Percentiles rank a stretch among this genome's conserved stretches.
Evolutionary conservation across 2,113 vertebrate genomes (phyloP).

Genomic region (Gallinago paraguaiae): DNA sequence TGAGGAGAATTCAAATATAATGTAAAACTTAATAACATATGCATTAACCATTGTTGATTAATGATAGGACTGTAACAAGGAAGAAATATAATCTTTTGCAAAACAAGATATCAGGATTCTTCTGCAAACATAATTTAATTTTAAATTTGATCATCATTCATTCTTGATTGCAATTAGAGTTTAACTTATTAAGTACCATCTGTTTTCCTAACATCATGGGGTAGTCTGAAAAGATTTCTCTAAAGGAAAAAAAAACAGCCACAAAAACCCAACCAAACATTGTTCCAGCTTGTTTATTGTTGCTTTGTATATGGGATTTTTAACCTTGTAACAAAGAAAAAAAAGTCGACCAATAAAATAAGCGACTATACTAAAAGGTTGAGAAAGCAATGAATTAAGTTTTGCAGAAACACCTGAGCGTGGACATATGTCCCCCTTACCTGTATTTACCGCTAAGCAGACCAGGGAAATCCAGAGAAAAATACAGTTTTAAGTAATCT

Average conservation of each 20-base stretch:
- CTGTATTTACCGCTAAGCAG: neutral
- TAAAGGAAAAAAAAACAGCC: neutral
- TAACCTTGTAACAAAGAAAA: constrained; percentile 54
- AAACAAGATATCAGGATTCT: constrained; percentile 61
- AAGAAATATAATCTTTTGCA: constrained; percentile 43
- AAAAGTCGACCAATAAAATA: constrained; percentile 10
- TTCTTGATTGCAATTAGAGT: constrained; percentile 56
- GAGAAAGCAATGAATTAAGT: constrained; percentile 1
- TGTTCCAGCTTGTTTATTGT: constrained; percentile 39
- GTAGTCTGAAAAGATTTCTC: constrained; percentile 57
- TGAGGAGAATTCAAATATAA: neutral
- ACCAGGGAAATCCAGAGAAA: neutral
- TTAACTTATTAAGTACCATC: constrained; percentile 68
- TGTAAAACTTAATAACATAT: neutral
- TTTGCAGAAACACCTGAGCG: neutral
- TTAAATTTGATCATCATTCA: constrained; percentile 71
- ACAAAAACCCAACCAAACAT: neutral
- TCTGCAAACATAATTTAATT: constrained; percentile 68
- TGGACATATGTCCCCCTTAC: neutral
- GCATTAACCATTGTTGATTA: constrained; percentile 35
- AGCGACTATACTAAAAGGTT: neutral
- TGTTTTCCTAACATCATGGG: constrained; percentile 60
- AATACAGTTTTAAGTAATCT: neutral
- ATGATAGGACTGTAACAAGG: constrained; percentile 34
- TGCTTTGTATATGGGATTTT: constrained; percentile 45